Conservation (phyloP, 2,797 vertebrate species). For the Decapterus maruadsi region DNA sequence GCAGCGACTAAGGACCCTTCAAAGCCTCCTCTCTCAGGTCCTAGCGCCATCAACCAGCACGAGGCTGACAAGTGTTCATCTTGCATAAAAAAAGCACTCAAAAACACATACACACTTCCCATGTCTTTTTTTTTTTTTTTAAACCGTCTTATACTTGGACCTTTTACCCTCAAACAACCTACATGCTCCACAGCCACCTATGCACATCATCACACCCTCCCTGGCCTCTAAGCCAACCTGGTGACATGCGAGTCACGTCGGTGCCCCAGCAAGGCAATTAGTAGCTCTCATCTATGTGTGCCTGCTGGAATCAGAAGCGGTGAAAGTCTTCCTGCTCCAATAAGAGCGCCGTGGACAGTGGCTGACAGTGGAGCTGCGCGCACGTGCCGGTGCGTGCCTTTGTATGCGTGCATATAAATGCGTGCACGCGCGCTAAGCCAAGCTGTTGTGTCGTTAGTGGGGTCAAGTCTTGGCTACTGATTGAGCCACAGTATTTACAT, state of each 20-base stretch:
- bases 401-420: conserved; percentile 1
- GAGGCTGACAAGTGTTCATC: conserved; percentile 40
- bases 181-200: conserved; percentile 33
- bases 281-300: conserved; percentile 64
- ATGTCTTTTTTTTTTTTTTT: neutral
- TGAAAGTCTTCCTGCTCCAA: conserved; percentile 66
- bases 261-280: conserved; percentile 74
- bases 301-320: conserved; percentile 64
- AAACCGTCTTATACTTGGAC: conserved; percentile 18
- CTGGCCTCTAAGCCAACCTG: conserved; percentile 26
- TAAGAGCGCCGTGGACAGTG: conserved; percentile 49
- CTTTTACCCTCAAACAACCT: conserved; percentile 38
- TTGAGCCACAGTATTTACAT: conserved; percentile 29
- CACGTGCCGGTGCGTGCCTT: neutral
- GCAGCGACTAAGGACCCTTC: conserved; percentile 38
- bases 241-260: conserved; percentile 73
- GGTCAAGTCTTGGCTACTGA: conserved; percentile 34
- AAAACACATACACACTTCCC: conserved; percentile 1
- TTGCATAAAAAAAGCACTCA: conserved; percentile 2
- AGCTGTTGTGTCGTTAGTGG: conserved; percentile 47
- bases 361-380: conserved; percentile 34
- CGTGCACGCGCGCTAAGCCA: conserved; percentile 23
- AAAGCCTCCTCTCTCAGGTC: conserved; percentile 31
- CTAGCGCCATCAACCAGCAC: conserved; percentile 22
- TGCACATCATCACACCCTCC: conserved; percentile 31